Evolutionary conservation across 2,888 invertebrate species (phyloP).

Genomic region (Sicus ferrugineus): DNA sequence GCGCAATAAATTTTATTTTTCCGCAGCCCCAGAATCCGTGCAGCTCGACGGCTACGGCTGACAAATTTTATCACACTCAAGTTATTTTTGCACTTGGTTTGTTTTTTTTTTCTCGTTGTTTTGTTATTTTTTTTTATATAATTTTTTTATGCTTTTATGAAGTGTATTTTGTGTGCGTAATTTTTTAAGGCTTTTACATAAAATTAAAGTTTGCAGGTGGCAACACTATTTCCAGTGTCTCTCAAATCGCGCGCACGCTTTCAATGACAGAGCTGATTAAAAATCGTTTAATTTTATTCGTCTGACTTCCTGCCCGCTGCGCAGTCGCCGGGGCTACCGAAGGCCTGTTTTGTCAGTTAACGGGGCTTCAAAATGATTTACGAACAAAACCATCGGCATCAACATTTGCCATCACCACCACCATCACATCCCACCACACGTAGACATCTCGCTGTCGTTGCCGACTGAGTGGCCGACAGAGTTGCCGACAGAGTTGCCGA

Average conservation of each 20-base stretch:
- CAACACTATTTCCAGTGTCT: conserved; percentile 1
- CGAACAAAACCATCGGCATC: conserved; percentile 3
- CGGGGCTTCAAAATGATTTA: conserved; percentile 21
- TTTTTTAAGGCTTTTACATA: too few species aligned
- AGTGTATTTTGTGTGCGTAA: not conserved
- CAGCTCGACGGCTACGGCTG: conserved; percentile 33
- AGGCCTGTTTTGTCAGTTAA: conserved; percentile 1
- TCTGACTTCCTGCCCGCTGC: too few species aligned
- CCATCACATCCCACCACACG: too few species aligned
- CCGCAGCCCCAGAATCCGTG: conserved; percentile 15
- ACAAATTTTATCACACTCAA: conserved; percentile 36
- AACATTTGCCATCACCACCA: not conserved
- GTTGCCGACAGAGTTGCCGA: too few species aligned
- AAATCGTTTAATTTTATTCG: conserved; percentile 36
- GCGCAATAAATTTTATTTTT: conserved; percentile 37
- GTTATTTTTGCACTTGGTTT: not conserved
- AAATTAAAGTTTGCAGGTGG: too few species aligned
- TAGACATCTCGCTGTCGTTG: not conserved
- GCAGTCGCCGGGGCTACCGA: not conserved
- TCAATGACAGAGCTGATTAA: conserved; percentile 39
- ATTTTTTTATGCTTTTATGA: not conserved
- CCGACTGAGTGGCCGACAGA: too few species aligned
- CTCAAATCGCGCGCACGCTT: not conserved
- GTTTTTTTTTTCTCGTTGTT: not conserved
- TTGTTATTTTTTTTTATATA: conserved; percentile 5